phyloP scores from a whole-genome alignment of 2,797 vertebrate genomes.

The Scolopax bukidnonensis region DNA sequence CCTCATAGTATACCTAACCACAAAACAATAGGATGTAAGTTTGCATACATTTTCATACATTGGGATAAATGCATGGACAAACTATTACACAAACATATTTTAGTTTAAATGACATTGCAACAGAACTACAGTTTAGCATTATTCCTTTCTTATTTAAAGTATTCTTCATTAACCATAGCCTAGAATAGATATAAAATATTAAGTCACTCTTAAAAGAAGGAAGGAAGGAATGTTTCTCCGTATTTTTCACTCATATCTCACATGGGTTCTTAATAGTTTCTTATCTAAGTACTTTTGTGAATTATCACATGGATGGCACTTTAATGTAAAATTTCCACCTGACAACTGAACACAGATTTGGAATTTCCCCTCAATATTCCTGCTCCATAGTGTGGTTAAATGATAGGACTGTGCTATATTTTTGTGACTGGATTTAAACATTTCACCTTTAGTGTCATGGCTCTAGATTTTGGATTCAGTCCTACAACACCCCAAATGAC shows the following conservation, averaged over 20 bases:
- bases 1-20: background rate
- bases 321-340: background rate
- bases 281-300: background rate
- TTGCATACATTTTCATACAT: slow-evolving; percentile 46
- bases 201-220: background rate
- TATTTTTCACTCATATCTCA: background rate
- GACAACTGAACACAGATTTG: background rate
- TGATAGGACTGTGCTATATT: background rate
- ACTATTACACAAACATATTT: background rate
- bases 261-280: background rate
- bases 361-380: background rate
- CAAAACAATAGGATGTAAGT: background rate
- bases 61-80: slow-evolving; percentile 20
- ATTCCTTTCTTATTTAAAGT: background rate
- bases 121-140: background rate
- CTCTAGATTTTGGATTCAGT: background rate
- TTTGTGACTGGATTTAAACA: background rate
- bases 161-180: background rate
- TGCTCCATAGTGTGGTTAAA: background rate
- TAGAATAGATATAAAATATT: background rate
- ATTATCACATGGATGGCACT: background rate
- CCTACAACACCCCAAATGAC: background rate
- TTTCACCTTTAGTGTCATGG: background rate
- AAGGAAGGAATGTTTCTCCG: background rate
- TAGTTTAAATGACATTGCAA: background rate